Evolutionary conservation across 2,797 vertebrate genomes (phyloP).

Genomic region (Siniperca undulata): DNA sequence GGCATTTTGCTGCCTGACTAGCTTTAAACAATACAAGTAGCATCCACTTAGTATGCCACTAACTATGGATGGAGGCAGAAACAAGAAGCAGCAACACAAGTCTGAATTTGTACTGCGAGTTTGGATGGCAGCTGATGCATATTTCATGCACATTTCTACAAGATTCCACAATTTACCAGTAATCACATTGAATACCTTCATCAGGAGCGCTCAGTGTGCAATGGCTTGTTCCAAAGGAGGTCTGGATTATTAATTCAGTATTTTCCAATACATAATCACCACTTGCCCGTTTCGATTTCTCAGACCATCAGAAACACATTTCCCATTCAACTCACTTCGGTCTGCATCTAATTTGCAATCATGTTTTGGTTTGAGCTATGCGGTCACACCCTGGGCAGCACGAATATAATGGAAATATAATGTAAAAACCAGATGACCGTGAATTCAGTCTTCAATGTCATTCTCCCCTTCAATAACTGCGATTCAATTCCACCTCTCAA

Average conservation of each 20-base stretch:
- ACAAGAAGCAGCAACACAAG: background rate
- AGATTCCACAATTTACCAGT: constrained; percentile 23
- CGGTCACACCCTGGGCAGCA: constrained; percentile 40
- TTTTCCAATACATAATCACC: constrained; percentile 44
- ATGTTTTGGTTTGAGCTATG: constrained; percentile 38
- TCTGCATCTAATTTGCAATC: constrained; percentile 57
- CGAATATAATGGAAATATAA: constrained; percentile 73
- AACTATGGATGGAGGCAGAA: constrained; percentile 20
- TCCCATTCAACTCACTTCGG: constrained; percentile 28
- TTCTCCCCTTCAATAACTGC: constrained; percentile 70
- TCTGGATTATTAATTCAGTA: constrained; percentile 37
- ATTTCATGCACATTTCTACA: constrained; percentile 42
- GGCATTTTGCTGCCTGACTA: constrained; percentile 60
- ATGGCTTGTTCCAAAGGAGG: background rate
- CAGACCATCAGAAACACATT: constrained; percentile 45
- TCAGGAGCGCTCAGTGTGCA: constrained; percentile 21
- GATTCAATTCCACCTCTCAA: constrained; percentile 76
- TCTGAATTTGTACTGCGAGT: constrained; percentile 29
- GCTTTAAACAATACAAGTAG: constrained; percentile 36
- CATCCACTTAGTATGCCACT: constrained; percentile 43
- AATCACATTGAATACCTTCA: constrained; percentile 45
- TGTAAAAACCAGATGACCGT: constrained; percentile 79
- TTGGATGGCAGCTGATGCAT: constrained; percentile 28
- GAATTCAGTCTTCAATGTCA: constrained; percentile 80
- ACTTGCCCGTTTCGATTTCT: constrained; percentile 42